Conservation (phyloP, 2,113 vertebrate genomes). For the Lampris megalopsis region DNA sequence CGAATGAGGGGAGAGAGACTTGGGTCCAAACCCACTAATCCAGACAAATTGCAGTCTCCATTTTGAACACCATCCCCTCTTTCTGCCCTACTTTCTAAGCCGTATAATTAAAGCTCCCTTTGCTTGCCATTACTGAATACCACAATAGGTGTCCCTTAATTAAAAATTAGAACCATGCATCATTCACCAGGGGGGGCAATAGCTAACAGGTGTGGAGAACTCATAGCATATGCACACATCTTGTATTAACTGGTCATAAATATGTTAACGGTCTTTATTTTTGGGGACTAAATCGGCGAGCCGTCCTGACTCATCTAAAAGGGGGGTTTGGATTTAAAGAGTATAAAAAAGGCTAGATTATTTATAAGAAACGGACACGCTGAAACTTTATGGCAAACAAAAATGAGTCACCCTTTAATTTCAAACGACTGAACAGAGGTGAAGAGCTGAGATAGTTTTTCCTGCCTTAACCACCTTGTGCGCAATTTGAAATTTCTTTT, state of each 20-base stretch:
- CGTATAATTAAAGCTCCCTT: slow-evolving; percentile 43
- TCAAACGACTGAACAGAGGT: too few relatives aligned
- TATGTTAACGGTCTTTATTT: slow-evolving; percentile 7
- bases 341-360: background rate
- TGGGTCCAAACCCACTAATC: slow-evolving; percentile 56
- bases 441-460: too few relatives aligned
- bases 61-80: slow-evolving; percentile 49
- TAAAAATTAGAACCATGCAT: background rate
- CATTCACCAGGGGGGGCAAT: slow-evolving; percentile 19
- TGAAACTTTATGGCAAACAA: too few relatives aligned
- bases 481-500: slow-evolving; percentile 4
- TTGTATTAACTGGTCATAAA: slow-evolving; percentile 8
- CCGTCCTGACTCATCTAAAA: background rate
- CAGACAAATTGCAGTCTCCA: slow-evolving; percentile 55
- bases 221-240: background rate
- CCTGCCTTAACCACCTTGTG: too few relatives aligned
- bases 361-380: background rate
- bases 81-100: slow-evolving; percentile 39
- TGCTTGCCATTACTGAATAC: slow-evolving; percentile 3
- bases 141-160: slow-evolving; percentile 23
- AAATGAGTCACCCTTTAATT: too few relatives aligned
- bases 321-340: slow-evolving; percentile 1
- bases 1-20: slow-evolving; percentile 49
- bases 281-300: background rate
- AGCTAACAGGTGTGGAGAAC: slow-evolving; percentile 2